phyloP scores from a whole-genome alignment of 2,888 invertebrate genomes.

The Caenorhabditis panamensis region DNA sequence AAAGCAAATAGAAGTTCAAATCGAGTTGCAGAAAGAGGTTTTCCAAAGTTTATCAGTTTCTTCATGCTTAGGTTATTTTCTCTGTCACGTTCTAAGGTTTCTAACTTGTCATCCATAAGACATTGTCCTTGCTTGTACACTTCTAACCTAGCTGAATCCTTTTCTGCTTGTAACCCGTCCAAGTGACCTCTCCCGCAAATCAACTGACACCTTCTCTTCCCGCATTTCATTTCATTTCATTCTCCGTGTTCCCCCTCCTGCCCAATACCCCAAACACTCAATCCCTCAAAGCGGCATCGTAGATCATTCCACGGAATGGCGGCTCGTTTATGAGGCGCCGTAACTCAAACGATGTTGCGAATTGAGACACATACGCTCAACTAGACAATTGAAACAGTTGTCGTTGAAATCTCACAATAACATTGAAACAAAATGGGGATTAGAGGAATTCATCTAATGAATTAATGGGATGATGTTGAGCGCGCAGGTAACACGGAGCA shows the following conservation, averaged over 20 bases:
- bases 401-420: constrained; percentile 31
- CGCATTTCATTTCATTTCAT: not conserved
- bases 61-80: too few species aligned
- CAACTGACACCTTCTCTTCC: constrained; percentile 11
- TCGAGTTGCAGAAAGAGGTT: too few species aligned
- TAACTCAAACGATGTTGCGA: constrained; percentile 46
- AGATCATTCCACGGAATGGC: constrained; percentile 36
- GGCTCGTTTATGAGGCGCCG: constrained; percentile 45
- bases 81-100: not conserved
- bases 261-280: not conserved
- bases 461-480: constrained; percentile 12
- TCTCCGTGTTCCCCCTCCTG: not conserved
- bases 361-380: constrained; percentile 5
- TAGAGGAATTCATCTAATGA: not conserved
- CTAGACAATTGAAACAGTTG: constrained; percentile 44
- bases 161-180: too few species aligned
- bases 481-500: not conserved
- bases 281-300: constrained; percentile 51
- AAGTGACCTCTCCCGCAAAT: not conserved
- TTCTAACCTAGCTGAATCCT: too few species aligned
- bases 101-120: too few species aligned
- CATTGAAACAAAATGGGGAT: constrained; percentile 40
- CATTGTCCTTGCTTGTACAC: too few species aligned
- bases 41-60: too few species aligned
- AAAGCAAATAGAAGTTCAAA: too few species aligned